Base-by-base conservation (phyloP, 1,140 invertebrate genomes). In the Laodelphax striatellus region DNA sequence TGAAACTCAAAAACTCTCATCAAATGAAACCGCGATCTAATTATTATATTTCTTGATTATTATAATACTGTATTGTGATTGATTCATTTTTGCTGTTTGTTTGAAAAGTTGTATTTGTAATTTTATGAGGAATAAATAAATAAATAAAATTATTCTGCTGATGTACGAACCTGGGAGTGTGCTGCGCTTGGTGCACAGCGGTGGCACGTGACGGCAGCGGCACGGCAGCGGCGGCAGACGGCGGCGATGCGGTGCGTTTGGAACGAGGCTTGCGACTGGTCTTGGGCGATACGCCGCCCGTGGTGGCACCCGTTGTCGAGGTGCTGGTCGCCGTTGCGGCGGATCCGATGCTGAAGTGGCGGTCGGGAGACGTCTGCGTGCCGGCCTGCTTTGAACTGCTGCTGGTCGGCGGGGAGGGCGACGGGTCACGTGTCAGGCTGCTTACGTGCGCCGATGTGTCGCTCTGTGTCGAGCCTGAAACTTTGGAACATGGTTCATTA, bases 361-460 rank as follows among this genome's bases (percentile, higher is more conserved):
- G 79, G 57, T 88, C 86, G 0, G 86, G 86, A 62, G 85, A 87
- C 3, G 86, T 88, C 70, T 88, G 86, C 0, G 86, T 88, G 59
- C 85, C 84, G 13, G 84, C 83, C 71, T 87, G 85, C 0, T 61
- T 63, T 10, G 55, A 52, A 38, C 64, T 80, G 46, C 79, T 77
- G 66, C 78, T 80, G 60, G 77, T 75, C 68, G 79, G 81, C 6
- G 80, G 80, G 68, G 77, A 82, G 9, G 81, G 80, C 9, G 82
- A 81, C 16, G 81, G 68, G 68, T 84, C 82, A 60, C 77, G 74
- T 14, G 82, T 79, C 55, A 84, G 67, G 64, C 80, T 82, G 68
- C 79, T 81, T 5, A 84, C 78, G 64, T 84, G 71, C 58, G 80
- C 82, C 71, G 81, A 82, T 28, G 82, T 84, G 65, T 85, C 82